Conservation (phyloP, 2,113 vertebrate species). For the Megaleporinus macrocephalus region DNA sequence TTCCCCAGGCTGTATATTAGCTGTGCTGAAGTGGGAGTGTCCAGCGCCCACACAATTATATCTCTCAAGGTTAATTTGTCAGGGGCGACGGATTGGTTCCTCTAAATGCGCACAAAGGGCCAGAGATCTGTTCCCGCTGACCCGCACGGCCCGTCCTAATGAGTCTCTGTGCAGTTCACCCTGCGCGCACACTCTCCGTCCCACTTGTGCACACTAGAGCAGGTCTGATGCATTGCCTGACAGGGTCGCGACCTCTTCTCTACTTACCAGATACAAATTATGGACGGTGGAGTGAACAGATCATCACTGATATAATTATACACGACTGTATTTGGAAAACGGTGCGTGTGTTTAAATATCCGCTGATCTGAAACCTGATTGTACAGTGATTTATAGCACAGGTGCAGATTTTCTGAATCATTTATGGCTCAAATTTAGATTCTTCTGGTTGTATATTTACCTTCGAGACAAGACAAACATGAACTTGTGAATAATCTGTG, state of each 20-base stretch:
- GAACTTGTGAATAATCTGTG: too few relatives aligned
- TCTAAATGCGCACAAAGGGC: constrained; percentile 50
- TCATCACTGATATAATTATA: constrained; percentile 2
- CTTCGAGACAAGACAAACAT: too few relatives aligned
- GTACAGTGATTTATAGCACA: neutral
- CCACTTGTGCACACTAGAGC: neutral
- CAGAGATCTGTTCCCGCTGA: constrained; percentile 40
- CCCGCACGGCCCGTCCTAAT: constrained; percentile 38
- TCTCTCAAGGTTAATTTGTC: constrained; percentile 60
- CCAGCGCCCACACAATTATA: constrained; percentile 33
- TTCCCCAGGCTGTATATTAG: constrained; percentile 54
- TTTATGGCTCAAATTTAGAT: too few relatives aligned
- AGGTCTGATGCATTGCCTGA: constrained; percentile 7
- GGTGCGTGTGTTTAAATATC: neutral
- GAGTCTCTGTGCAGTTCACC: constrained; percentile 42
- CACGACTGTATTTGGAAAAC: neutral
- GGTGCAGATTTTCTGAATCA: neutral
- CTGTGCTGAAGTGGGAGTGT: constrained; percentile 24
- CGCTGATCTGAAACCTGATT: neutral
- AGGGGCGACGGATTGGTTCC: constrained; percentile 50
- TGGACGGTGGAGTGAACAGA: neutral
- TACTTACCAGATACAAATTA: neutral
- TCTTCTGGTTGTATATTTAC: too few relatives aligned
- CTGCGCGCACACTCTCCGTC: constrained; percentile 30
- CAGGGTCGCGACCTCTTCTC: neutral